Base-by-base conservation (phyloP, 2,888 invertebrate genomes). In the Pammene aurita region DNA sequence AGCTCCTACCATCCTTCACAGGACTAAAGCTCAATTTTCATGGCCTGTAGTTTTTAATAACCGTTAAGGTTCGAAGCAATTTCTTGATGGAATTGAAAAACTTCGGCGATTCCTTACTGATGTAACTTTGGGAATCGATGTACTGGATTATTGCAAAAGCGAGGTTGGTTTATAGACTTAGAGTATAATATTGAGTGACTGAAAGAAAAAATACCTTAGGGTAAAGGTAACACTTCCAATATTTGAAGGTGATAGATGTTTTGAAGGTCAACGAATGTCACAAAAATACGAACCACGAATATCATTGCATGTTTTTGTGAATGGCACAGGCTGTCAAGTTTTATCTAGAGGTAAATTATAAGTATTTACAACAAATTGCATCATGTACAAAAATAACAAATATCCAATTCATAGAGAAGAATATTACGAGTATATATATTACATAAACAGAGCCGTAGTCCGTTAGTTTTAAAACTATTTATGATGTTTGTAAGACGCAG, bases 21-120 rank as follows among this genome's bases (percentile, higher is more conserved):
- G 46, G 35, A 16, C 48, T 48, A 14, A 35, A 38, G 16, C 48
- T 61, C 61, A 61, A 61, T 38, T 18, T 38, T 61, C 61, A 57
- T 38, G 48, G 41, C 13, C 38, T 61, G 60, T 58, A 79, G 82
- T 84, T 84, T 85, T 84, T 85, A 84, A 85, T 84, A 85, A 85
- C 80, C 77, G 80, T 73, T 73, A 72, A 75, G 79, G 81, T 50
- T 57, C 62, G 46, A 77, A 26, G 81, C 84, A 83, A 83, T 85
- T 82, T 79, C 78, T 78, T 75, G 80, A 80, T 81, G 80, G 84
- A 85, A 86, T 86, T 86, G 85, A 84, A 85, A 86, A 86, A 85
- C 83, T 86, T 85, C 35, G 34, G 67, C 38, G 67, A 71, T 58
- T 70, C 26, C 61, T 70, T 54, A 63, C 62, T 35, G 44, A 46